Percentiles rank a stretch among this genome's conserved stretches.
phyloP scores from a whole-genome alignment of 2,113 vertebrate genomes.

The Holacanthus passer region DNA sequence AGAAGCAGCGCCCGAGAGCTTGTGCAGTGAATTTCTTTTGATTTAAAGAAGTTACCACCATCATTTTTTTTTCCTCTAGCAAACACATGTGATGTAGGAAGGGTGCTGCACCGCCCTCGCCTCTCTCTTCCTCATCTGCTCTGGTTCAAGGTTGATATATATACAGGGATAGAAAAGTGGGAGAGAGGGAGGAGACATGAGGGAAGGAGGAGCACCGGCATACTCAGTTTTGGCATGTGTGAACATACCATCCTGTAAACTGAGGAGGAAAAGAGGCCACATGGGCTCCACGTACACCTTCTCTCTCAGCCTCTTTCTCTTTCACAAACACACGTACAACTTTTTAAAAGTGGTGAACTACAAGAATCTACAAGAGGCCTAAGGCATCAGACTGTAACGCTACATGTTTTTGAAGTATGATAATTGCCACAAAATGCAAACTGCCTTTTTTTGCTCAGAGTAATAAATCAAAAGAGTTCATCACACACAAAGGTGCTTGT shows the following conservation, averaged over 20 bases:
- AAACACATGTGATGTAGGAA: background rate
- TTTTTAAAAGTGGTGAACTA: constrained; percentile 3
- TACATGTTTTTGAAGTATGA: background rate
- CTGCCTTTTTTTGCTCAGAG: background rate
- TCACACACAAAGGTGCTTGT: background rate
- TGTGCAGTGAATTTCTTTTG: background rate
- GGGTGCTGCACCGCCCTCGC: background rate
- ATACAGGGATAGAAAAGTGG: constrained; percentile 24
- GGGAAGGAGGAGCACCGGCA: constrained; percentile 16
- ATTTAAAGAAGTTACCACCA: constrained; percentile 10
- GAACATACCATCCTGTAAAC: constrained; percentile 57
- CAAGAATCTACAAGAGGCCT: background rate
- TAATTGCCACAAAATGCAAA: background rate
- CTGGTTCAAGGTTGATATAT: constrained; percentile 57
- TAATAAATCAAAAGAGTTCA: constrained; percentile 9
- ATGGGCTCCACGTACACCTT: background rate
- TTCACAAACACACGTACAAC: background rate
- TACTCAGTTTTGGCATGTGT: constrained; percentile 33
- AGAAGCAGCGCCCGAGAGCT: background rate
- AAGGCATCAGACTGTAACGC: background rate
- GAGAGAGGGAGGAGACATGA: constrained; percentile 24
- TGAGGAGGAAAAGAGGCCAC: background rate
- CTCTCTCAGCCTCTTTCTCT: constrained; percentile 13
- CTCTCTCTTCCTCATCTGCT: constrained; percentile 1
- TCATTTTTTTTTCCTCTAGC: background rate